Base-by-base conservation (phyloP, 2,888 invertebrate species). In the Microctonus aethiopoides region DNA sequence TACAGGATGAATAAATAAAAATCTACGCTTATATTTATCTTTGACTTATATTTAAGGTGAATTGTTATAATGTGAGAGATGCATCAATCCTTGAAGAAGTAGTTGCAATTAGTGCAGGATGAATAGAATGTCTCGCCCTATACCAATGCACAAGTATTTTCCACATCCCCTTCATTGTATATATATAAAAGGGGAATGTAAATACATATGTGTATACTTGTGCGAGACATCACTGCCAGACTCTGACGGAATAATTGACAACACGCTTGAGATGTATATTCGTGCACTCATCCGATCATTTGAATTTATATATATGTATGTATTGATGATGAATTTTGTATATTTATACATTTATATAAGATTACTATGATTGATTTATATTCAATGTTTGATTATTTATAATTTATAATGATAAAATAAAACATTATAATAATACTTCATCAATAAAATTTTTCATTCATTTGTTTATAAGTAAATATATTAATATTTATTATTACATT, bases 91-190 rank as follows among this genome's bases (percentile, higher is more conserved):
- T 76, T 74, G 76, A 80, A 78, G 78, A 79, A 81, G 81, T 81
- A 81, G 81, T 82, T 77, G 80, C 80, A 82, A 82, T 82, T 82
- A 82, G 81, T 81, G 78, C 78, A 77, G 80, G 81, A 80, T 82
- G 82, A 81, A 78, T 80, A 46, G 16, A n/a, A 77, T 68, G 26
- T 61, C 36, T 61, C 51, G 39, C 32, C 41, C 52, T 24, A 32
- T 39, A 46, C 32, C n/a, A 46, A 46, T 46, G 46, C 20, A 22
- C 34, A 61, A 20, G 62, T 26, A 29, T 62, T 29, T 62, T 24
- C 13, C 39, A 9, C 62, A 46, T 26, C 46, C 29, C 39, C 32
- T 11, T 24, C 24, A 54, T 26, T n/a, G n/a, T n/a, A n/a, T n/a
- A n/a, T n/a, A n/a, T n/a, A 13, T 26, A 3, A n/a, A 46, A 34